Evolutionary conservation across 2,797 vertebrate species (phyloP), one percentile per base, ranked within the genome.

Genomic region (Eulemur rubriventer): DNA sequence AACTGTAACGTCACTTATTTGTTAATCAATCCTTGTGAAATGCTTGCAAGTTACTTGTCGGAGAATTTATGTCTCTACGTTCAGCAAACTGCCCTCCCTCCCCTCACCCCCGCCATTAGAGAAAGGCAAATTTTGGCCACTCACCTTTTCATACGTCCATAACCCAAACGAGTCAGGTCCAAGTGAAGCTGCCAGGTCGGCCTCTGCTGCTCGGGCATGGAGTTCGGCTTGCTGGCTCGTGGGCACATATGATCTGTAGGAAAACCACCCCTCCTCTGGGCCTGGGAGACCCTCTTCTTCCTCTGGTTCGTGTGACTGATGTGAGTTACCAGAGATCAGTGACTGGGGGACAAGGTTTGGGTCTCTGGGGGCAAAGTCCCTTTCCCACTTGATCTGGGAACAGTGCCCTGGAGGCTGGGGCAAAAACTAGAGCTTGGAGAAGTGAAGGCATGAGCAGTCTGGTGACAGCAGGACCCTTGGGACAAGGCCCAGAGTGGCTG

Each of bases 231-330:
- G 65, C n/a, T 30, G 63, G 75, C 38, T 28, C 7, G 33, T 13
- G 65, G 0, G 4, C 18, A 22, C 4, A 24, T 7, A 12, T 30
- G 16, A 20, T 7, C 73, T 28, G 22, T 7, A 7, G 43, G 17
- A 9, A 38, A 61, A 87, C 12, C 22, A 28, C 22, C 7, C 26
- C 12, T 52, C 46, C 4, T 11, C 28, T 8, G 41, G 5, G 18
- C 59, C 20, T 0, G 0, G 24, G 11, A 48, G 26, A n/a, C 4
- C 1, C 24, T 52, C 28, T n/a, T 17, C 10, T 8, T 17, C 11
- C 70, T 26, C 11, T 0, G 10, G 14, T 69, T 50, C 41, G 50
- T 52, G 59, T 52, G 41, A 35, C 52, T 24, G 28, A 63, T 7
- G 30, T 10, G 55, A 26, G n/a, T 18, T 9, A 22, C 65, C 35